phyloP scores from a whole-genome alignment of 2,113 vertebrate species.

The Lycaon pictus region DNA sequence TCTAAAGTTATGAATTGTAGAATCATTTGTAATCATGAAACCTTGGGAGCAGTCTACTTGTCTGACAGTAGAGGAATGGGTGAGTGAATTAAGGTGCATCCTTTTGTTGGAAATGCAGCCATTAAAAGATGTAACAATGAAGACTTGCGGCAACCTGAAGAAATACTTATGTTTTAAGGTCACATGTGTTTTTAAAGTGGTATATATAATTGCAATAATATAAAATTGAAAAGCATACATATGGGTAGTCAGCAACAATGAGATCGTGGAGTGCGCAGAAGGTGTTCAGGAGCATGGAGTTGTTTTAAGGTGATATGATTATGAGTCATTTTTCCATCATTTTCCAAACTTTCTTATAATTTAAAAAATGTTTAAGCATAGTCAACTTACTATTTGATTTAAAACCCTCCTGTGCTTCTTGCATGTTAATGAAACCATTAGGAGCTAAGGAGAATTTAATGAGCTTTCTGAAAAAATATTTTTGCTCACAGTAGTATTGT shows the following conservation, averaged over 20 bases:
- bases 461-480: constrained; percentile 21
- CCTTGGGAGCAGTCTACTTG: neutral
- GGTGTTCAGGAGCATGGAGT: neutral
- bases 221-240: neutral
- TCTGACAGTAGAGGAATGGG: neutral
- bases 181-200: neutral
- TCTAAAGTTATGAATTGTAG: neutral
- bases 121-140: neutral
- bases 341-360: constrained; percentile 52
- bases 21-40: constrained; percentile 29
- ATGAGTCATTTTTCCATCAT: constrained; percentile 25
- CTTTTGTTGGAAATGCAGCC: neutral
- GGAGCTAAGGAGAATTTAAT: constrained; percentile 55
- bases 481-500: constrained; percentile 58
- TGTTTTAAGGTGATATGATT: constrained; percentile 40
- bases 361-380: constrained; percentile 47
- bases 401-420: constrained; percentile 36
- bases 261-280: neutral
- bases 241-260: neutral
- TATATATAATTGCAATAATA: neutral
- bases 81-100: neutral
- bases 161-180: constrained; percentile 12
- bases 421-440: constrained; percentile 62
- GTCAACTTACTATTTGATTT: constrained; percentile 55
- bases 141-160: neutral